Evolutionary conservation across 2,113 vertebrate genomes (phyloP).

Genomic region (Spheniscus mendiculus): DNA sequence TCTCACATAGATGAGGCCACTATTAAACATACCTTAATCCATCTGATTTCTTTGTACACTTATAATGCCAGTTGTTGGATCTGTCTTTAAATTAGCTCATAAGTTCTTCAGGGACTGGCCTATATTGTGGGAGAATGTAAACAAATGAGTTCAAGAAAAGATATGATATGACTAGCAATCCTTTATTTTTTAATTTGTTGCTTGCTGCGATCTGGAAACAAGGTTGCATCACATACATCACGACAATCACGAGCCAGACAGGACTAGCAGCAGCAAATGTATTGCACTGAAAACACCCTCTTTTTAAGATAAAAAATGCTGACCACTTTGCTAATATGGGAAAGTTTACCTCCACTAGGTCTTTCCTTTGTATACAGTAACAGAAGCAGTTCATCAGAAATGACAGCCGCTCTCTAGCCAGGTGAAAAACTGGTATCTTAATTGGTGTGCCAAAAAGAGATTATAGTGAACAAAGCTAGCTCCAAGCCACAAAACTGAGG

Average conservation of each 20-base stretch:
- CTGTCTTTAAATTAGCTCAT: background rate
- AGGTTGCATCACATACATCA: background rate
- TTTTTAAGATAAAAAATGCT: background rate
- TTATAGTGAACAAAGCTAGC: background rate
- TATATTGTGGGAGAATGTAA: background rate
- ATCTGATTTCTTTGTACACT: background rate
- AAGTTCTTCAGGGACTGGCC: background rate
- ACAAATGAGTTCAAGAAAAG: background rate
- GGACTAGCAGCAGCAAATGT: background rate
- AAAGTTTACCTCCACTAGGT: background rate
- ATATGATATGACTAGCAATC: background rate
- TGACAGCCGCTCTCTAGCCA: background rate
- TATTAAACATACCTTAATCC: background rate
- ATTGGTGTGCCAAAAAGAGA: background rate
- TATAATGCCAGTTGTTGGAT: background rate
- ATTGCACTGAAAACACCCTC: background rate
- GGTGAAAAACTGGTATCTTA: background rate
- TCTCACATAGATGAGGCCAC: background rate
- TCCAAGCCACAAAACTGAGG: background rate
- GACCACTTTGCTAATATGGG: background rate
- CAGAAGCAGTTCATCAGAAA: background rate
- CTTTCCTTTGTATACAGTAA: background rate
- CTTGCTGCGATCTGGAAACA: background rate
- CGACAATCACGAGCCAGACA: background rate
- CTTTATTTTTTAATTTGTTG: background rate